phyloP scores from a whole-genome alignment of 2,113 vertebrate species.

The Ctenomys sociabilis region DNA sequence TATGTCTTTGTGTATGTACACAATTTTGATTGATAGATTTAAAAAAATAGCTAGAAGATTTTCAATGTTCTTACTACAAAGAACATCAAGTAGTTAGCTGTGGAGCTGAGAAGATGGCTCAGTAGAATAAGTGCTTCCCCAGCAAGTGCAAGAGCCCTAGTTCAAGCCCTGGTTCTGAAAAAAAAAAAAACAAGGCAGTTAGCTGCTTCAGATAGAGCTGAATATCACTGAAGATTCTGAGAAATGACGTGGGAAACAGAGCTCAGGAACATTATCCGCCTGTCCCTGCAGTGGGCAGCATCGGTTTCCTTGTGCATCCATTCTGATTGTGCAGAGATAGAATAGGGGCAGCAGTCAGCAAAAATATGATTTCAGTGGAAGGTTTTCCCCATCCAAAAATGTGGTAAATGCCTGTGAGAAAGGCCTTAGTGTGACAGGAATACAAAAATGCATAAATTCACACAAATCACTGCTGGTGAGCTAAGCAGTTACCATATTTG shows the following conservation, averaged over 20 bases:
- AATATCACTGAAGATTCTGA: neutral
- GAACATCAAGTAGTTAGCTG: too few relatives aligned
- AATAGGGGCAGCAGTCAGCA: neutral
- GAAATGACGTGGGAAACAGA: neutral
- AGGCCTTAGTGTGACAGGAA: accelerated
- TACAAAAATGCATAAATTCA: neutral
- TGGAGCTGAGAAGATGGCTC: too few relatives aligned
- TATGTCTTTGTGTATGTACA: neutral
- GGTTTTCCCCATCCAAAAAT: neutral
- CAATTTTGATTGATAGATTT: neutral
- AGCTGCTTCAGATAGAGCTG: neutral
- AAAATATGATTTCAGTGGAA: neutral
- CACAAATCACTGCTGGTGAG: neutral
- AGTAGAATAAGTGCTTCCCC: too few relatives aligned
- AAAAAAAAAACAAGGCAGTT: too few relatives aligned
- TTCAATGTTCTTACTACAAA: neutral
- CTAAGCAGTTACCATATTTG: neutral
- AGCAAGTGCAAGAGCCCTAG: too few relatives aligned
- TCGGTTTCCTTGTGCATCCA: neutral
- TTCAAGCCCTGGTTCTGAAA: too few relatives aligned
- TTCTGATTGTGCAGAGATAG: neutral
- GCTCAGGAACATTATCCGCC: too few relatives aligned
- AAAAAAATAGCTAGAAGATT: neutral
- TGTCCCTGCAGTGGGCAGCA: neutral
- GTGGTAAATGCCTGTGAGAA: neutral